These are phyloP conservation scores for Tragelaphus strepsiceros DNA, from an alignment of 2,113 vertebrate species.

Conservation along the genomic window DNA sequence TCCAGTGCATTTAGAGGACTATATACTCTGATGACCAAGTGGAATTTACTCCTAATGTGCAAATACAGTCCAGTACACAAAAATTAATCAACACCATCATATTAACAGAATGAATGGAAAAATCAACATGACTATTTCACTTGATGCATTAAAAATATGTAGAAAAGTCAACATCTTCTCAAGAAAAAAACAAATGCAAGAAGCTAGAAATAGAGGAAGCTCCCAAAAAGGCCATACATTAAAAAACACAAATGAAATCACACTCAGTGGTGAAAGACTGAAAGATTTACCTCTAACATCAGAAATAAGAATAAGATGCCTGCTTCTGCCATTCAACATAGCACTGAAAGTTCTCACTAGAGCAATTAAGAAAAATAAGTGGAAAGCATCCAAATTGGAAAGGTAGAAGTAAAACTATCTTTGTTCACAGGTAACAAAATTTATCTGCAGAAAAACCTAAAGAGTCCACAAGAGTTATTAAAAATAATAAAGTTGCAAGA, in stretches of 20 bases:
- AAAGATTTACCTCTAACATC: neutral
- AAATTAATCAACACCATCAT: neutral
- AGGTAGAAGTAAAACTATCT: neutral
- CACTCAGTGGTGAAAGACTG: neutral
- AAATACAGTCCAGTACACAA: neutral
- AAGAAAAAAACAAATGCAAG: neutral
- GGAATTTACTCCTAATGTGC: neutral
- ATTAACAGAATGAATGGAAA: neutral
- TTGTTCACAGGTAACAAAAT: neutral
- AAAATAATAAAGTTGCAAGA: neutral
- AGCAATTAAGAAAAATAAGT: neutral
- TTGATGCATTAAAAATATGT: neutral
- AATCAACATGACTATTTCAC: neutral
- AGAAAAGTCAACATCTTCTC: neutral
- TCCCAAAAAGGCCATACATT: neutral
- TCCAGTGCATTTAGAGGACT: neutral
- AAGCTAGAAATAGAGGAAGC: neutral
- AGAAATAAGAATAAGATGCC: neutral
- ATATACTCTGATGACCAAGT: neutral
- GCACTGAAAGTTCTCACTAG: neutral
- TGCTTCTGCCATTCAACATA: neutral
- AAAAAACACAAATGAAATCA: neutral
- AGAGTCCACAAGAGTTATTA: neutral
- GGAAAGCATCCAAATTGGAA: neutral
- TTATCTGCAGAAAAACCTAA: neutral